Evolutionary conservation across 2,113 vertebrate species (phyloP), one percentile per base, ranked within the genome.

Genomic region (Capricornis sumatraensis): DNA sequence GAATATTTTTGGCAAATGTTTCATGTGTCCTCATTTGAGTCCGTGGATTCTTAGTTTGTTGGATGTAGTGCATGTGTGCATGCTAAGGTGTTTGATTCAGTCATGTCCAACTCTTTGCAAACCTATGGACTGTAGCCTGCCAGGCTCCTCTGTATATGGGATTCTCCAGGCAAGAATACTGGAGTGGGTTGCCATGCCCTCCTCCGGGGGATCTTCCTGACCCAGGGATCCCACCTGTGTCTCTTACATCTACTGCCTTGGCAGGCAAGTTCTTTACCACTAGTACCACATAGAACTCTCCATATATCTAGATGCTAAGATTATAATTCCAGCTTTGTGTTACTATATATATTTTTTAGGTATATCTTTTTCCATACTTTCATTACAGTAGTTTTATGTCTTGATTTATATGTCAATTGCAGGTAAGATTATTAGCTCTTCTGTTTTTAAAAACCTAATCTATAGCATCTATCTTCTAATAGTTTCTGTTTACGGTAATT

Each of bases 401-500:
- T 94, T 45, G 15, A 57, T 67, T 78, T 91, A 21, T 82, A 2
- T n/a, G 6, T 89, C 13, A 64, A 1, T 95, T 57, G 33, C 33
- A 58, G 47, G 15, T 91, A 79, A 55, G 28, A 87, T 47, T 90
- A 43, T 83, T 58, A 23, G 33, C 3, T 87, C 28, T 95, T 96
- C 81, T 57, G 17, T 76, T 85, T 93, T 89, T 67, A 19, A 89
- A 92, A 94, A 89, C 4, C 50, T 55, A 30, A 45, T 76, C 5
- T 84, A 6, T 53, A 88, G 43, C 67, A 8, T 76, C 4, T 92
- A 3, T 89, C 30, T 78, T 76, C 85, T 74, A 64, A 13, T 2
- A 28, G 81, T 96, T 93, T 50, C 78, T 86, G 52, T 97, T 94
- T 87, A 55, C 27, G n/a, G 82, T 87, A 89, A 85, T n/a, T 87